Evolutionary conservation across 2,888 invertebrate species (phyloP).

Genomic region (Metalampra italica): DNA sequence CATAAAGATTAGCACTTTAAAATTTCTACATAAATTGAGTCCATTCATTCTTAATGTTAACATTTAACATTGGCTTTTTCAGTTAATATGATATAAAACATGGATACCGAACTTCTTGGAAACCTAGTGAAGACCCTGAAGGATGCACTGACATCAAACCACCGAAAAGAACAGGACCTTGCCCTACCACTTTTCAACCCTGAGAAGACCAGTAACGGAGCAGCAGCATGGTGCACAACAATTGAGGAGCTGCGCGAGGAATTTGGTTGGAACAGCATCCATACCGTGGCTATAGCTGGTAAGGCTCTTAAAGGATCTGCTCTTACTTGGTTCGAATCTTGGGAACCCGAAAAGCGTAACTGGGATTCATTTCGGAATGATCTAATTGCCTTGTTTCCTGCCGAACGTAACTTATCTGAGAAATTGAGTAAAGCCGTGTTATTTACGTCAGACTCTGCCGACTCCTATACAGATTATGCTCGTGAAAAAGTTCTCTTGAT

Average conservation of each 20-base stretch:
- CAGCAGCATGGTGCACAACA: constrained; percentile 23
- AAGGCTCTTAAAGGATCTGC: constrained; percentile 23
- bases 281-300: constrained; percentile 20
- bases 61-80: no score
- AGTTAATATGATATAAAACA: no score
- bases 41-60: no score
- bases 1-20: no score
- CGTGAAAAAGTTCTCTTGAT: constrained; percentile 19
- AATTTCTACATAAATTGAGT: no score
- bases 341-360: constrained; percentile 10
- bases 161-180: no score
- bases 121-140: no score
- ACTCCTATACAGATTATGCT: constrained; percentile 21
- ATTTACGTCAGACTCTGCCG: constrained; percentile 15
- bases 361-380: constrained; percentile 17
- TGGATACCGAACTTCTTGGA: no score
- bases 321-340: constrained; percentile 20
- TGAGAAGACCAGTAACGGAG: no score
- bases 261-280: constrained; percentile 15
- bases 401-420: constrained; percentile 14
- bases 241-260: no score
- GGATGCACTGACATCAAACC: no score
- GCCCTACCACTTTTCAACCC: no score
- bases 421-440: constrained; percentile 15
- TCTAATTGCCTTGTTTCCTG: constrained; percentile 10